Evolutionary conservation across 30 jellyfish, hydroid and myxozoan genomes (phyloP).

Genomic region (Pseudorhiza aurosa): DNA sequence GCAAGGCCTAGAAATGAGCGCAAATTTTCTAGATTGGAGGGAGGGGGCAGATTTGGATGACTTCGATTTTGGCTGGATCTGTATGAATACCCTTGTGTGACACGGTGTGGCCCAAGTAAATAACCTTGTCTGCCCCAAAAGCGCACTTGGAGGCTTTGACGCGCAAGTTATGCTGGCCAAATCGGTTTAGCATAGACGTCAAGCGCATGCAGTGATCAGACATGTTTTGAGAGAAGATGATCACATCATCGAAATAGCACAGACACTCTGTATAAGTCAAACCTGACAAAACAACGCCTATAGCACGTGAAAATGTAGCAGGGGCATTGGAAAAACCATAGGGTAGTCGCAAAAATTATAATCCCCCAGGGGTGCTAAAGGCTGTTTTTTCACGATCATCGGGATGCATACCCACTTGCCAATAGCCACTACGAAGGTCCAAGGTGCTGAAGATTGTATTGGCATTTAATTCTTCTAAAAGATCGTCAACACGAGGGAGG

Average conservation of each 20-base stretch:
- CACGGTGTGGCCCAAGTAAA: too few species aligned
- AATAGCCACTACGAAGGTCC: slow-evolving; percentile 35
- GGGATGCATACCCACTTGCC: slow-evolving; percentile 35
- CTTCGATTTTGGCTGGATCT: too few species aligned
- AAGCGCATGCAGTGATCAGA: slow-evolving; percentile 24
- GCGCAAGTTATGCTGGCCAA: slow-evolving; percentile 1
- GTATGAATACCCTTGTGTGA: too few species aligned
- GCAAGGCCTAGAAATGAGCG: too few species aligned
- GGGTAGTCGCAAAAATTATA: slow-evolving; percentile 20
- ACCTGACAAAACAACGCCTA: slow-evolving; percentile 14
- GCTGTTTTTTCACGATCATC: slow-evolving; percentile 33
- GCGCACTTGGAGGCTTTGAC: too few species aligned
- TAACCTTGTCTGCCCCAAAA: too few species aligned
- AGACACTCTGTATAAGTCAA: neutral
- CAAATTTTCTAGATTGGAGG: too few species aligned
- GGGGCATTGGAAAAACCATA: slow-evolving; percentile 32
- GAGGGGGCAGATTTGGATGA: too few species aligned
- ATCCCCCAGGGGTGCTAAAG: neutral
- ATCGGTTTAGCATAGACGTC: neutral
- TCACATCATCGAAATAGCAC: slow-evolving; percentile 59
- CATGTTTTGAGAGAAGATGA: slow-evolving; percentile 21
- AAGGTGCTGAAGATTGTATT: slow-evolving; percentile 13
- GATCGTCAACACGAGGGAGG: slow-evolving; percentile 19
- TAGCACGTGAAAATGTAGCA: slow-evolving; percentile 37
- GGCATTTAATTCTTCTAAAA: slow-evolving; percentile 10